A percentile compares a stretch with the other conserved stretches of the same genome.
These are phyloP conservation scores for Laticauda laticaudata DNA, from an alignment of 2,113 vertebrate species.

Conservation along the genomic window DNA sequence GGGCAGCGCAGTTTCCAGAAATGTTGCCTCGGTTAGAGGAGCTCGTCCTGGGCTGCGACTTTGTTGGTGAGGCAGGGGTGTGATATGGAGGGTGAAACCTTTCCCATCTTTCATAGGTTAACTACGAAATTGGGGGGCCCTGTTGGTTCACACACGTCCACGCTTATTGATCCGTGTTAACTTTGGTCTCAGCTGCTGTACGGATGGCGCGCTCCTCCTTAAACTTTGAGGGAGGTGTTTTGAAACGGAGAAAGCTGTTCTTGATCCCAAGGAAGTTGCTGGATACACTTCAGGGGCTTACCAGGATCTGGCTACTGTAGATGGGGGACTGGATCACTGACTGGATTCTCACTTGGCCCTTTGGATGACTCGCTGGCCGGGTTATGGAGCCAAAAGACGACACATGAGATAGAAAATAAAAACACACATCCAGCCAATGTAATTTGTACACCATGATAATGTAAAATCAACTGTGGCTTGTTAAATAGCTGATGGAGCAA, in stretches of 20 bases:
- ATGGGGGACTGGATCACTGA: not conserved
- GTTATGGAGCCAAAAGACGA: not conserved
- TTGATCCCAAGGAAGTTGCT: not conserved
- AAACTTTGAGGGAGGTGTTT: not conserved
- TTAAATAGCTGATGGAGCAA: not conserved
- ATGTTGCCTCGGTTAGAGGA: conserved; percentile 47
- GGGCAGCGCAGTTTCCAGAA: conserved; percentile 41
- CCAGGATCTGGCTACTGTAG: not conserved
- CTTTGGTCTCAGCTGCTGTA: not conserved
- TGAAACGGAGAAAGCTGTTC: not conserved
- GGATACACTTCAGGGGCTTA: not conserved
- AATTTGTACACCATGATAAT: not conserved
- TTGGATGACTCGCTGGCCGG: not conserved
- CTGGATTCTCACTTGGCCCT: not conserved
- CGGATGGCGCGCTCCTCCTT: not conserved
- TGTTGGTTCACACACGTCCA: not conserved
- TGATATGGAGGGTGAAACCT: not conserved
- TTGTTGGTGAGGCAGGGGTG: conserved; percentile 62
- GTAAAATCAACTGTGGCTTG: not conserved
- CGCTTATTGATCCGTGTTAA: not conserved
- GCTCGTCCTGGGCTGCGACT: conserved; percentile 52
- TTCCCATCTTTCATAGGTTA: too few relatives aligned
- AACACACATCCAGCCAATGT: not conserved
- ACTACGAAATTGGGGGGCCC: not conserved
- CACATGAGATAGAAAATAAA: not conserved